phyloP scores from a whole-genome alignment of 2,888 invertebrate genomes.

The Muschampia plurimacula region DNA sequence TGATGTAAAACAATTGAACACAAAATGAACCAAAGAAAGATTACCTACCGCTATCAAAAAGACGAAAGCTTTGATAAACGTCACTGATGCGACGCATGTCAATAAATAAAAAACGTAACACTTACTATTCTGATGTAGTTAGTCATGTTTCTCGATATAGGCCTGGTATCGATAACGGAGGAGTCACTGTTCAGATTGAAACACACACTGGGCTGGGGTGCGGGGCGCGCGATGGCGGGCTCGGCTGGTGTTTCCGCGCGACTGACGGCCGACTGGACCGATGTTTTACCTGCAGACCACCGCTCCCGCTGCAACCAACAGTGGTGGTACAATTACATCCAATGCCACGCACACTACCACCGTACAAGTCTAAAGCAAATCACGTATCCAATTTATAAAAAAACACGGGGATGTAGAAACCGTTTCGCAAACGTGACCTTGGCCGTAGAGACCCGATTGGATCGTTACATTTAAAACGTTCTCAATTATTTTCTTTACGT shows the following conservation, averaged over 20 bases:
- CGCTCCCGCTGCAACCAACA: conserved; percentile 72
- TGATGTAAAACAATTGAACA: background rate
- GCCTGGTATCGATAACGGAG: conserved; percentile 22
- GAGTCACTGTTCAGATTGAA: conserved; percentile 56
- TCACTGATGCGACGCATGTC: background rate
- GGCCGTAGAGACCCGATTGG: conserved; percentile 54
- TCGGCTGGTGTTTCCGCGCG: conserved; percentile 59
- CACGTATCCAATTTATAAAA: conserved; percentile 60
- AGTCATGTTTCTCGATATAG: conserved; percentile 59
- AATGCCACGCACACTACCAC: conserved; percentile 56
- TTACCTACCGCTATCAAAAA: background rate
- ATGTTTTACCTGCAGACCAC: conserved; percentile 52
- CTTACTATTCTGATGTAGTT: conserved; percentile 77
- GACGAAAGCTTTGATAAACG: background rate
- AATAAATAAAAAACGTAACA: conserved; percentile 43
- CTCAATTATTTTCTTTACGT: conserved; percentile 65
- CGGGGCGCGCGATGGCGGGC: conserved; percentile 33
- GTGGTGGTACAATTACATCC: conserved; percentile 69
- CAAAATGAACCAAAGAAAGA: background rate
- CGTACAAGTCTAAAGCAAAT: conserved; percentile 46
- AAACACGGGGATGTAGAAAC: conserved; percentile 54
- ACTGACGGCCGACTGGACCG: conserved; percentile 59
- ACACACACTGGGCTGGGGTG: conserved; percentile 66
- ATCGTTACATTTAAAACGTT: conserved; percentile 54
- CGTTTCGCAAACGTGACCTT: conserved; percentile 61